Conservation (phyloP, 2,888 invertebrate species). For the Metellina segmentata region DNA sequence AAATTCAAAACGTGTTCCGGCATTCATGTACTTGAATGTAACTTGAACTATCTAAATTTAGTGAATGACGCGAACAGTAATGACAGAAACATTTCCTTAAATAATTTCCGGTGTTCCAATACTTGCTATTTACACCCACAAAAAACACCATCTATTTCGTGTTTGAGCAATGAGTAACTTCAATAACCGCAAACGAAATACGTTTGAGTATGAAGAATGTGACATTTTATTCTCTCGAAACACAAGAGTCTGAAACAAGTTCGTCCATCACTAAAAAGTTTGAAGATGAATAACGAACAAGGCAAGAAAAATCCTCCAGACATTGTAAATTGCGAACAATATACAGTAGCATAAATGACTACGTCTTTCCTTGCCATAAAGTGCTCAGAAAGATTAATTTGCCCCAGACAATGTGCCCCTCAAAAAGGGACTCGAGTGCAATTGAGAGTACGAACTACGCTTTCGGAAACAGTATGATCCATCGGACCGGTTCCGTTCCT, state of each 20-base stretch:
- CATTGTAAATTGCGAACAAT: not conserved
- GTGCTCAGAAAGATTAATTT: constrained; percentile 29
- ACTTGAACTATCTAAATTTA: no score
- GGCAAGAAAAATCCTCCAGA: not conserved
- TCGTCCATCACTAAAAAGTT: not conserved
- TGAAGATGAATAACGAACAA: not conserved
- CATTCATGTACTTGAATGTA: no score
- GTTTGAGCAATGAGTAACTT: not conserved
- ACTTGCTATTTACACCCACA: no score
- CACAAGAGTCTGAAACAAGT: not conserved
- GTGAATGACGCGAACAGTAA: no score
- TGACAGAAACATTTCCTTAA: no score
- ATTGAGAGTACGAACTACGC: constrained; percentile 1
- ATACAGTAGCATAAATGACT: not conserved
- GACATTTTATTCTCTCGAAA: not conserved
- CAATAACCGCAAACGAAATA: not conserved
- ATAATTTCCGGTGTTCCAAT: no score
- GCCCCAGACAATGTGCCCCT: constrained; percentile 3
- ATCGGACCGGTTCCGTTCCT: not conserved
- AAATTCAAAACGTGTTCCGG: no score
- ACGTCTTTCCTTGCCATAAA: not conserved
- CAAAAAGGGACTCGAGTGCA: constrained; percentile 21
- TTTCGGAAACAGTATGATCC: constrained; percentile 7
- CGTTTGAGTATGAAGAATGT: not conserved
- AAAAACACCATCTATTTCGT: not conserved